Conservation (phyloP, 1,140 invertebrate species). For the Zaprionus africanus region DNA sequence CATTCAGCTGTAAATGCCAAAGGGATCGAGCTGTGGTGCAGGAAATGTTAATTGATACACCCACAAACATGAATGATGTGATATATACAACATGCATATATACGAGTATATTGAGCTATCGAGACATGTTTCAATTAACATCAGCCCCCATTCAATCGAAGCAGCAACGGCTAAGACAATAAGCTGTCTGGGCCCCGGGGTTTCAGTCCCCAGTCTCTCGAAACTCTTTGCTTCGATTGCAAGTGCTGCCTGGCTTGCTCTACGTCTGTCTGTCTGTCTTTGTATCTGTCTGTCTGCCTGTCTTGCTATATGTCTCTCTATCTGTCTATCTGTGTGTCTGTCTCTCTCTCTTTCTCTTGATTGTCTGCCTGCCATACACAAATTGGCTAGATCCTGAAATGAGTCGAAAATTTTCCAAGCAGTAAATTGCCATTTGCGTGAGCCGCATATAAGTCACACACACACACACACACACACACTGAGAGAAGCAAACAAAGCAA, state of each 20-base stretch:
- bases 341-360: neutral
- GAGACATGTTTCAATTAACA: slow-evolving; percentile 3
- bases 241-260: neutral
- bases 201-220: neutral
- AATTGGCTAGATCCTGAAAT: slow-evolving; percentile 27
- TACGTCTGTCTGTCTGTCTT: too few species aligned
- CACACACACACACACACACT: slow-evolving; percentile 23
- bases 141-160: slow-evolving; percentile 4
- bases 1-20: neutral
- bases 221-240: neutral
- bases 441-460: slow-evolving; percentile 31
- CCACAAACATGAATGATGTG: neutral
- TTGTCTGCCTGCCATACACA: slow-evolving; percentile 9
- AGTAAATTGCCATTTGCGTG: slow-evolving; percentile 53
- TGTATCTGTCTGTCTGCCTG: neutral
- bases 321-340: neutral
- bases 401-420: slow-evolving; percentile 41
- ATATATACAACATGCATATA: neutral
- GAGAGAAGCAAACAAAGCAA: neutral
- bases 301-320: neutral
- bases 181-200: slow-evolving; percentile 13
- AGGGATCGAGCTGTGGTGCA: neutral
- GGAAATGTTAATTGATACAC: slow-evolving; percentile 5
- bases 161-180: slow-evolving; percentile 18
- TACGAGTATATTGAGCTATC: neutral